Base-by-base conservation (phyloP, 2,888 invertebrate genomes). In the Meteorus cinctellus region DNA sequence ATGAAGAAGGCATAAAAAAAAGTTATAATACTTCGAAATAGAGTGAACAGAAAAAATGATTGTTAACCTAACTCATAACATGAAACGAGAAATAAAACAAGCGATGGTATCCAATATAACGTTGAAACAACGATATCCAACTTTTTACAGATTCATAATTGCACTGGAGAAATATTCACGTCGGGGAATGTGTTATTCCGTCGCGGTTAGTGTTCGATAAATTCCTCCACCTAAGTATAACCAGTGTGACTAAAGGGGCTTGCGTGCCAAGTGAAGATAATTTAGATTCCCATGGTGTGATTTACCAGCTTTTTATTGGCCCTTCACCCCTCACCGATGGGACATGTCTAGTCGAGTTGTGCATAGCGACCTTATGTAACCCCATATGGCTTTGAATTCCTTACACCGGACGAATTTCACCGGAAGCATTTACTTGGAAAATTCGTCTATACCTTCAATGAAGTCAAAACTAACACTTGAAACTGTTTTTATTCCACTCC, bases 251-350 rank as follows among this genome's bases (percentile, higher is more conserved):
- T 36, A 65, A 68, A 48, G 48, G 29, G 67, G 80, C 76, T 82
- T 81, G 82, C 85, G 85, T 85, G 84, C 84, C 82, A 78, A 66
- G 80, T 77, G 75, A 80, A 84, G 85, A 87, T 87, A 86, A 87
- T 87, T 86, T 84, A 85, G 86, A 87, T 87, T 85, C 87, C 83
- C 81, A 71, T 79, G 80, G 82, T 86, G 85, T 84, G 84, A 86
- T 86, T 86, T 87, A 85, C 82, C 80, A 73, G 77, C 74, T 82
- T 85, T 84, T 85, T 85, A 81, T 82, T 81, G 72, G 63, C 71
- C 65, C 74, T 69, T 72, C 70, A 51, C 69, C 70, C 27, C 70
- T 48, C 67, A 29, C 71, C 62, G 55, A 75, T 72, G 67, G 80
- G 81, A 76, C 65, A 60, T 63, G 74, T 76, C 19, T 55, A 55